These are phyloP conservation scores for Cotesia chilonis DNA, from an alignment of 1,140 invertebrate species.

Conservation along the genomic window DNA sequence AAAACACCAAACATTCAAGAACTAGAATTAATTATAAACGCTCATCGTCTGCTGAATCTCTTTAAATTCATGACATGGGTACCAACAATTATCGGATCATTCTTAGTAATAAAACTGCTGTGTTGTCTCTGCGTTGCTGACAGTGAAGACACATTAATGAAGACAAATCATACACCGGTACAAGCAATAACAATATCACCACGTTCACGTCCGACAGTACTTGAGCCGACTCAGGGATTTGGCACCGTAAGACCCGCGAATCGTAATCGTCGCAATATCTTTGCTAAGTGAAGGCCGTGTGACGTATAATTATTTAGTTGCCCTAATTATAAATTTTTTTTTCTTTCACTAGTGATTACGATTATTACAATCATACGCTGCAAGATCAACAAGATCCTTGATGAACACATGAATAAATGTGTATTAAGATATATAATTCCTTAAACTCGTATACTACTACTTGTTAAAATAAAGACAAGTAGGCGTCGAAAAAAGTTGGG, in stretches of 20 bases:
- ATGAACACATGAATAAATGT: not conserved
- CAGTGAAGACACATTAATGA: too few relatives aligned
- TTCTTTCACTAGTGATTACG: not conserved
- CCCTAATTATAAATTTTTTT: not conserved
- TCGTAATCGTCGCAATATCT: not conserved
- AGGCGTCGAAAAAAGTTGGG: too few relatives aligned
- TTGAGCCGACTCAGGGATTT: not conserved
- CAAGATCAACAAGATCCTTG: too few relatives aligned
- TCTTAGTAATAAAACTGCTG: conserved; percentile 11
- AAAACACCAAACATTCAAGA: conserved; percentile 6
- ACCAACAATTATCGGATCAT: conserved; percentile 27
- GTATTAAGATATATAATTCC: too few relatives aligned
- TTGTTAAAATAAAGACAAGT: too few relatives aligned
- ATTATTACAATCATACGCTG: too few relatives aligned
- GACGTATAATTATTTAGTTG: conserved; percentile 1
- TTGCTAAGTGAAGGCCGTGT: conserved; percentile 1
- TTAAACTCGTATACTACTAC: too few relatives aligned
- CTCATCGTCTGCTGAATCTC: conserved; percentile 26
- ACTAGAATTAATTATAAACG: conserved; percentile 24
- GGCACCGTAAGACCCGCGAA: not conserved
- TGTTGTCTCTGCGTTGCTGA: not conserved
- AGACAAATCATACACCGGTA: too few relatives aligned
- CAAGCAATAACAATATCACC: too few relatives aligned
- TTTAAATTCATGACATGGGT: conserved; percentile 14
- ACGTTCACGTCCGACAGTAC: not conserved